Conservation (phyloP, 2,113 vertebrate genomes). For the Chascanopsetta lugubris region DNA sequence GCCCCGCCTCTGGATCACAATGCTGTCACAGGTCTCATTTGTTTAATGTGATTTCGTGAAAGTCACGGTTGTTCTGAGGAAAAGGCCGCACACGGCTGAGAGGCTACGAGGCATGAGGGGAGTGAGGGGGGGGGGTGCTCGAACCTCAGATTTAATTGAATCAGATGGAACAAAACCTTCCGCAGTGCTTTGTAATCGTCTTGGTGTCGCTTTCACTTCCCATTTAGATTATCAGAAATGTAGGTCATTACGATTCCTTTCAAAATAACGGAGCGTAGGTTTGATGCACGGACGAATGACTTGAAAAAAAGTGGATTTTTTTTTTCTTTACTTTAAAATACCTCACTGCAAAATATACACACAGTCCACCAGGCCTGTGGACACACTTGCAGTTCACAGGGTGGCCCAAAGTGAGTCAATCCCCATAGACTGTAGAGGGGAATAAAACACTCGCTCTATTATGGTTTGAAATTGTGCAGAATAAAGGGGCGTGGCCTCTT, state of each 20-base stretch:
- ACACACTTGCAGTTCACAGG: constrained; percentile 20
- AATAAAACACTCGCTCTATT: too few species aligned
- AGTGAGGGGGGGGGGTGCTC: constrained; percentile 27
- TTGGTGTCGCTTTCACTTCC: constrained; percentile 71
- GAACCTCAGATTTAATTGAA: constrained; percentile 74
- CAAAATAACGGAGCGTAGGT: constrained; percentile 41
- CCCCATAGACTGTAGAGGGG: too few species aligned
- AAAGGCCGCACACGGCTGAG: constrained; percentile 54
- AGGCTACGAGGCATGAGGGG: constrained; percentile 18
- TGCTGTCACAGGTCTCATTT: constrained; percentile 65
- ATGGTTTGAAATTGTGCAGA: too few species aligned
- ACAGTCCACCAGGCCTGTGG: neutral
- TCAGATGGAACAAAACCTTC: constrained; percentile 69
- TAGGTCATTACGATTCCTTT: constrained; percentile 55
- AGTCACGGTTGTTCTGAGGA: constrained; percentile 46
- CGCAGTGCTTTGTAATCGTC: constrained; percentile 67
- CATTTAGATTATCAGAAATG: constrained; percentile 67
- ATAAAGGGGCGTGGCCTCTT: too few species aligned
- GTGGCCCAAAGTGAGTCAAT: too few species aligned
- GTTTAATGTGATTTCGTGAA: constrained; percentile 72
- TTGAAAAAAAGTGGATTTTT: constrained; percentile 9
- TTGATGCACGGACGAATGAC: constrained; percentile 37
- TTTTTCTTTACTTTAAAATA: constrained; percentile 15
- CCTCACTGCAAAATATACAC: constrained; percentile 13
- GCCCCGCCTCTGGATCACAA: constrained; percentile 50